A percentile compares a stretch with the other conserved stretches of the same genome.
Evolutionary conservation across 2,888 invertebrate genomes (phyloP).

Genomic region (Spisula subtruncata): DNA sequence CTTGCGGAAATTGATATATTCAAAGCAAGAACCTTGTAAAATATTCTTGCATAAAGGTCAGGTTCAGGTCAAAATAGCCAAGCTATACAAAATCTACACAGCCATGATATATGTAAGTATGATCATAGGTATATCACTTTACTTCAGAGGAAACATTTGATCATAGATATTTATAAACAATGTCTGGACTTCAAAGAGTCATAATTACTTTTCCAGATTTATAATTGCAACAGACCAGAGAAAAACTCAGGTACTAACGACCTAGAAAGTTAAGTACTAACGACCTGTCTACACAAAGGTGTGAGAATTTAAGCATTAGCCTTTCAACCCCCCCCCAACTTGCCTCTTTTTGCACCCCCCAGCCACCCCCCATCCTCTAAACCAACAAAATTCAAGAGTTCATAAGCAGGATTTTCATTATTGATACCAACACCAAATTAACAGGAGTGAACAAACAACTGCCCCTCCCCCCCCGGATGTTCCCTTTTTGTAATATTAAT

Average conservation of each 20-base stretch:
- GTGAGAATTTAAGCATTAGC: background rate
- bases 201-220: slow-evolving; percentile 14
- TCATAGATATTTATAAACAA: slow-evolving; percentile 21
- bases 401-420: too few relatives aligned
- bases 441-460: too few relatives aligned
- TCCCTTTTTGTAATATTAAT: too few relatives aligned
- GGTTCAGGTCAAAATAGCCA: too few relatives aligned
- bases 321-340: background rate
- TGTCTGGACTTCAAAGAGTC: background rate
- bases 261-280: background rate
- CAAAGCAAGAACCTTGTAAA: too few relatives aligned
- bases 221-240: background rate
- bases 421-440: too few relatives aligned
- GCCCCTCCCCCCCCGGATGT: too few relatives aligned
- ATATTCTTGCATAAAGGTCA: too few relatives aligned
- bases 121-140: background rate
- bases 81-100: background rate
- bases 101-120: background rate
- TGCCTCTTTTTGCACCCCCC: background rate
- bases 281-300: background rate
- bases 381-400: background rate
- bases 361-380: background rate
- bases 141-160: background rate
- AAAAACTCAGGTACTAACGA: background rate
- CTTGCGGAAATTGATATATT: too few relatives aligned